Evolutionary conservation across 2,797 vertebrate genomes (phyloP), one percentile per base, ranked within the genome.

Genomic region (Clarias fuscus): DNA sequence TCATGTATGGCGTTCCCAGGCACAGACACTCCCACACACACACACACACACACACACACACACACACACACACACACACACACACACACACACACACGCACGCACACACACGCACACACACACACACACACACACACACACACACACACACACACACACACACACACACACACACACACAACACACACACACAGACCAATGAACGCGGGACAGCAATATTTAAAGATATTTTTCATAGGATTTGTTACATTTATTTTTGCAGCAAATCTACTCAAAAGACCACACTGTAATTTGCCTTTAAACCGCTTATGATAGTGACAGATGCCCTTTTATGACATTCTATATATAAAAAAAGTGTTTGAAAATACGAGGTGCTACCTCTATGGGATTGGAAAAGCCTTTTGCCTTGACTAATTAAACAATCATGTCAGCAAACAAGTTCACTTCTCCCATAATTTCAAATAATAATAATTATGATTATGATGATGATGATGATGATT

Each of bases 181-280:
- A n/a, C 76, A 22, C 76, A 61, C 30, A 61, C 76, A 37, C 56
- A 78, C 17, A 78, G 17, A 2, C 22, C 20, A 15, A 24, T 24
- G 18, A 61, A 79, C 40, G 7, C 37, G 24, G 77, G 77, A 79
- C 20, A n/a, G 82, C 30, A 5, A 73, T 61, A 73, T 85, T 8
- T 43, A 7, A 89, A 88, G 89, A 81, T 87, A 89, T 88, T 91
- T 93, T 93, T 95, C 94, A 95, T 93, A 94, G 94, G 93, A 43
- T 43, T 43, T 7, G 6, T 43, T 7, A 33, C 1, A 43, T 43
- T 64, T 8, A n/a, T n/a, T 64, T 64, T 64, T n/a, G 8, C 24
- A 11, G 24, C 62, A 64, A 64, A 65, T n/a, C 64, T 65, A 65
- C 13, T 27, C 64, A 65, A 2, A 11, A 24, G 62, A 7, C 62